Conservation (phyloP, 2,797 vertebrate species). For the Psittacula derbiana region DNA sequence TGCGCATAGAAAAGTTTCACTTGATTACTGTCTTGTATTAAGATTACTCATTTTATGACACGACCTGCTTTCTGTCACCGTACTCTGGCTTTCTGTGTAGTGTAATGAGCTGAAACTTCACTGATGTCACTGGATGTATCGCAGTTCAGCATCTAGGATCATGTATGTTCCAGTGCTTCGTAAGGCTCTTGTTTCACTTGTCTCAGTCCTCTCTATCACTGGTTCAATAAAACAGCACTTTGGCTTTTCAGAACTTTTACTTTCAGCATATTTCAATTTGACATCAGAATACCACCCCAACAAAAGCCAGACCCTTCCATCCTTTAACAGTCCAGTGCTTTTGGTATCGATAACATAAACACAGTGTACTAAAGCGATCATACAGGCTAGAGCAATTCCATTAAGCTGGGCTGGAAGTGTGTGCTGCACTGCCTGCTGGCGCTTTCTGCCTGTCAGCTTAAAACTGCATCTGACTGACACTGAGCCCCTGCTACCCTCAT, state of each 20-base stretch:
- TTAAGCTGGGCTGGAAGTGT: neutral
- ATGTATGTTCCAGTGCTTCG: neutral
- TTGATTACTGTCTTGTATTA: slow-evolving; percentile 8
- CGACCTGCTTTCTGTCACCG: slow-evolving; percentile 34
- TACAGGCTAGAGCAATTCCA: neutral
- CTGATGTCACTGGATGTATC: neutral
- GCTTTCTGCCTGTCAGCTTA: neutral
- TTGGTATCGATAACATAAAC: slow-evolving; percentile 27
- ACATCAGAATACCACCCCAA: neutral
- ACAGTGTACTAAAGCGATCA: neutral
- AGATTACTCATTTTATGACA: slow-evolving; percentile 40
- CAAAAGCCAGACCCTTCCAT: slow-evolving; percentile 33
- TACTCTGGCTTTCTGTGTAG: neutral
- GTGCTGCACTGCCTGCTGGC: neutral
- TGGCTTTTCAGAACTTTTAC: neutral
- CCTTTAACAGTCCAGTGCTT: neutral
- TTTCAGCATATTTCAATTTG: slow-evolving; percentile 37
- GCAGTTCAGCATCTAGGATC: neutral
- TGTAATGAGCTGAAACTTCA: neutral
- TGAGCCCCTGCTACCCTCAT: neutral
- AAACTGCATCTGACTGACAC: neutral
- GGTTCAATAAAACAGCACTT: slow-evolving; percentile 43
- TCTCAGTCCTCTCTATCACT: neutral
- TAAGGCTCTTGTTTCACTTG: slow-evolving; percentile 28
- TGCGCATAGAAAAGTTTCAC: neutral